Evolutionary conservation across 2,113 vertebrate genomes (phyloP), one percentile per base, ranked within the genome.

Genomic region (Carassius auratus): DNA sequence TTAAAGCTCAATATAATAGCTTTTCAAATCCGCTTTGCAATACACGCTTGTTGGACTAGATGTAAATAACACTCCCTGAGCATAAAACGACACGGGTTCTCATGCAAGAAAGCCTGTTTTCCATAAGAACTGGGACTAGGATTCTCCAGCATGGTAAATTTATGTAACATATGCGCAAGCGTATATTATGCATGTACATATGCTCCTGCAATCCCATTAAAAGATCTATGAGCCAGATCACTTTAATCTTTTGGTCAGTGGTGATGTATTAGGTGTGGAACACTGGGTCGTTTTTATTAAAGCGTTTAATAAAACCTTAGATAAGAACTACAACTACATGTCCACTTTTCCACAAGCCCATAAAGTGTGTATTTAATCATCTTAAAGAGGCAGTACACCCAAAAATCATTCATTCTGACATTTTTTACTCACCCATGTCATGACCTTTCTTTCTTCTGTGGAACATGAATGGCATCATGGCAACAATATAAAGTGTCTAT

Each of bases 181-280:
- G 21, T 83, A 48, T 81, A 78, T 78, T 83, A 84, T 73, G 74
- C 86, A 50, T 73, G 86, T 50, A 59, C 81, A 73, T 87, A 78
- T 79, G 86, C 52, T 79, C 10, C 8, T 5, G 42, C 8, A 77
- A 59, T 8, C 52, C 57, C 4, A 6, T 59, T 26, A 13, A 23
- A 50, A 55, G 57, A 80, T 55, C 14, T 45, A 52, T 45, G 5
- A 42, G 68, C 17, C 17, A 55, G 76, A 57, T 80, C 69, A 23
- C 2, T 80, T 80, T 81, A 79, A 81, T 84, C 80, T 55, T 38
- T 71, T 38, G 12, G 71, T 78, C 52, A 23, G 55, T 57, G 5
- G 36, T 69, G 59, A 59, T 55, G 33, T 62, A 78, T 79, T 78
- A 86, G 71, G 64, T 55, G 64, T 38, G 21, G 17, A 26, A 48